phyloP scores from a whole-genome alignment of 2,113 vertebrate genomes.

The Tylochromis polylepis region DNA sequence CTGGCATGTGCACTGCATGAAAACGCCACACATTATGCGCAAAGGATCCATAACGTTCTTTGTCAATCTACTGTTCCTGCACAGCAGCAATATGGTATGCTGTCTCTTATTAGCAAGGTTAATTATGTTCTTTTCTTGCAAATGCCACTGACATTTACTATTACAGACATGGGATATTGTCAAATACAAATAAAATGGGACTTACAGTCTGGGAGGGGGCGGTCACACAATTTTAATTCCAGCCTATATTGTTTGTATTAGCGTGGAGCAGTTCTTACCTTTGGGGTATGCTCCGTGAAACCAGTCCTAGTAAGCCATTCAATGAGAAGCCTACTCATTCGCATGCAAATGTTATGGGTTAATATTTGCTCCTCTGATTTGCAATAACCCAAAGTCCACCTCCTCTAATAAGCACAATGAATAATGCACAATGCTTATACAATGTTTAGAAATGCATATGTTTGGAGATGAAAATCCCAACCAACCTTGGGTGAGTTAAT shows the following conservation, averaged over 20 bases:
- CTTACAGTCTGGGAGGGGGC: neutral
- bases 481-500: constrained; percentile 57
- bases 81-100: neutral
- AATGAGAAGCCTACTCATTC: constrained; percentile 49
- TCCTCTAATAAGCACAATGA: constrained; percentile 66
- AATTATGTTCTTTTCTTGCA: constrained; percentile 20
- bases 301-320: constrained; percentile 56
- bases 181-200: constrained; percentile 26
- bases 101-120: constrained; percentile 11
- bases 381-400: constrained; percentile 72
- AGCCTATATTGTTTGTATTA: constrained; percentile 49
- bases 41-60: neutral
- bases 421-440: constrained; percentile 71
- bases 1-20: neutral
- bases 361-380: constrained; percentile 75
- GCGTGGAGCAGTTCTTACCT: constrained; percentile 41
- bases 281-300: constrained; percentile 51
- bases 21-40: neutral
- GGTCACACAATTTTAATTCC: constrained; percentile 57
- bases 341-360: constrained; percentile 71
- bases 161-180: constrained; percentile 7
- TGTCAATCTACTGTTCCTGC: neutral
- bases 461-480: constrained; percentile 51
- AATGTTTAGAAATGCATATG: constrained; percentile 68
- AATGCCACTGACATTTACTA: constrained; percentile 4